A percentile compares a stretch with the other conserved stretches of the same genome.
These are phyloP conservation scores for Gymnorhina tibicen DNA, from an alignment of 2,113 vertebrate genomes.

Conservation along the genomic window DNA sequence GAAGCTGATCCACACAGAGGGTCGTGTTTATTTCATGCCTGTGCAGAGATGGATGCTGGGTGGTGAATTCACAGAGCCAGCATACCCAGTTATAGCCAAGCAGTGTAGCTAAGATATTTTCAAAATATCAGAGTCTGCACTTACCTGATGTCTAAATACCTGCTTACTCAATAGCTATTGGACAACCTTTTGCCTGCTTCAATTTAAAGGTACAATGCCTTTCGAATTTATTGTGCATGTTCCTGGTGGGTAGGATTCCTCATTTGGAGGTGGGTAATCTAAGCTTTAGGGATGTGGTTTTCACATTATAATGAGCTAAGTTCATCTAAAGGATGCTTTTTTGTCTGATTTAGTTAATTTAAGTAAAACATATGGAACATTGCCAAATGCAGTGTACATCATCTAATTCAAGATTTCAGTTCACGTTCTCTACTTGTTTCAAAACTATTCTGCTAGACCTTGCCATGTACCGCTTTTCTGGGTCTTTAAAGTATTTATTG, in stretches of 20 bases:
- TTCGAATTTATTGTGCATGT: not conserved
- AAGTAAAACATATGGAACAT: not conserved
- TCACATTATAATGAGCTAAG: not conserved
- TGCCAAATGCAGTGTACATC: not conserved
- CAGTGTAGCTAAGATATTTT: not conserved
- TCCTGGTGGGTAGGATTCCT: not conserved
- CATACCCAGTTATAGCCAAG: not conserved
- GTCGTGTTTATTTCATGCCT: not conserved
- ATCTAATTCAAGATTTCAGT: not conserved
- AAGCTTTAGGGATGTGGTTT: not conserved
- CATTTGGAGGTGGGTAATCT: not conserved
- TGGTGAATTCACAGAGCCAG: not conserved
- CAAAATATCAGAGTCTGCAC: not conserved
- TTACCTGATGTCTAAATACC: not conserved
- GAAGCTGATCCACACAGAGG: not conserved
- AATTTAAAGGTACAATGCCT: rapidly evolving
- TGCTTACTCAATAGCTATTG: not conserved
- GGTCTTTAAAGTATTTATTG: not conserved
- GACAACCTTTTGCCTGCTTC: not conserved
- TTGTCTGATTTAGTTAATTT: not conserved
- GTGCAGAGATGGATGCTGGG: not conserved
- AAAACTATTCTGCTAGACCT: not conserved
- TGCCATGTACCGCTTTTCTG: not conserved
- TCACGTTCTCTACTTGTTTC: not conserved
- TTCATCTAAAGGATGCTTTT: not conserved